Percentiles rank a stretch among this genome's conserved stretches.
Conservation (phyloP, 2,797 vertebrate genomes). For the Enteromius viviparus region DNA sequence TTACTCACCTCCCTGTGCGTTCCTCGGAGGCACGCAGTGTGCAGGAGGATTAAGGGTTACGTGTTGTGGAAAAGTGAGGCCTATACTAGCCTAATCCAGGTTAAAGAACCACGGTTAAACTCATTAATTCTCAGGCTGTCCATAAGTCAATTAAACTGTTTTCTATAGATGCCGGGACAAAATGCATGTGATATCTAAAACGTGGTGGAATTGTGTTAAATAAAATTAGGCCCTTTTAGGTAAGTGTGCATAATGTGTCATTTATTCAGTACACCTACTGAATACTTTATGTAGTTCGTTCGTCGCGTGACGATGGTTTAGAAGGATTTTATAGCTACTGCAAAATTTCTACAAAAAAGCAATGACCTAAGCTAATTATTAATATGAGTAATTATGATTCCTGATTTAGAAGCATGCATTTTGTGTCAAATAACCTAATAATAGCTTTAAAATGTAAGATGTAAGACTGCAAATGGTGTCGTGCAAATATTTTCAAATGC, state of each 20-base stretch:
- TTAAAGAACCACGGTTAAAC: conserved; percentile 74
- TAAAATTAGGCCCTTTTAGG: neutral
- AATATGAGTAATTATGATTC: neutral
- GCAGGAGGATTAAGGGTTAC: conserved; percentile 41
- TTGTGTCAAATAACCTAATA: neutral
- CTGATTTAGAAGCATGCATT: neutral
- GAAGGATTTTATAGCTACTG: neutral
- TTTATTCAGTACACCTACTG: neutral
- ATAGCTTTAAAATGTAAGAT: neutral
- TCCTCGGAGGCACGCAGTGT: conserved; percentile 44
- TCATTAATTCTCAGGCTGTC: conserved; percentile 76
- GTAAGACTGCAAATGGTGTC: neutral
- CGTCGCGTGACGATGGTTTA: neutral
- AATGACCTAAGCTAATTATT: neutral
- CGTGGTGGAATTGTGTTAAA: neutral
- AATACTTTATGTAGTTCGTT: neutral
- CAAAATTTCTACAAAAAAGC: neutral
- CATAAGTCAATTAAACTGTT: neutral
- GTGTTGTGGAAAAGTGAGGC: conserved; percentile 59
- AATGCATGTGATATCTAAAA: neutral
- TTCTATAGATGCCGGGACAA: neutral
- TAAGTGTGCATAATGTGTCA: neutral
- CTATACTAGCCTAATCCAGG: conserved; percentile 72
- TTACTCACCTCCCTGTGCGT: conserved; percentile 66
- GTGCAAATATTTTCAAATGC: neutral